phyloP scores from a whole-genome alignment of 2,113 vertebrate genomes.

The Callipepla californica region DNA sequence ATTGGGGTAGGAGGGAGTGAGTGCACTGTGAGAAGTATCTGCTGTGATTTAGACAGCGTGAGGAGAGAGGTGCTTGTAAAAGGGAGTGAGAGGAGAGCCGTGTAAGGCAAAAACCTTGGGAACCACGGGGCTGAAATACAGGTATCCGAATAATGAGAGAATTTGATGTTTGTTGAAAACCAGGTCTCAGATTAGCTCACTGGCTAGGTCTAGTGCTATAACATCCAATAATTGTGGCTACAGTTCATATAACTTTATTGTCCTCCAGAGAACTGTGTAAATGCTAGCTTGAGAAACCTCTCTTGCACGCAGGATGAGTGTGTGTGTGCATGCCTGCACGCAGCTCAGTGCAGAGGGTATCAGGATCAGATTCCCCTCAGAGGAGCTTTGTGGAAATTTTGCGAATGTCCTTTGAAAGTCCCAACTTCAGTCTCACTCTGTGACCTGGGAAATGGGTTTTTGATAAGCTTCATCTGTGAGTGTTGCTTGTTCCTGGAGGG shows the following conservation, averaged over 20 bases:
- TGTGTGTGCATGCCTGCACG: rapidly evolving
- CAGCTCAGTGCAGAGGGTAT: rapidly evolving
- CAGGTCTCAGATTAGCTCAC: neutral
- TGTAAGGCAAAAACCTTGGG: neutral
- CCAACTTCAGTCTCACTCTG: neutral
- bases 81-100: neutral
- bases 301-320: rapidly evolving
- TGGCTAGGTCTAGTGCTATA: neutral
- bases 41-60: neutral
- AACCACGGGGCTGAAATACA: rapidly evolving
- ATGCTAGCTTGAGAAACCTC: neutral
- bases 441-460: neutral
- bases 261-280: neutral
- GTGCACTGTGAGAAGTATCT: rapidly evolving
- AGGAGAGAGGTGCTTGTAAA: rapidly evolving
- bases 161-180: neutral
- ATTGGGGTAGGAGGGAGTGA: neutral
- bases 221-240: neutral
- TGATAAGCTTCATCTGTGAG: neutral
- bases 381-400: neutral
- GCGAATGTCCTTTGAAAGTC: neutral
- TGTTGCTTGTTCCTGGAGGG: rapidly evolving
- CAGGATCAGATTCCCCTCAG: neutral
- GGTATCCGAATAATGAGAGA: neutral
- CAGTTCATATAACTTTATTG: neutral